These are phyloP conservation scores for Trichechus manatus DNA, from an alignment of 2,113 vertebrate species.

Conservation along the genomic window DNA sequence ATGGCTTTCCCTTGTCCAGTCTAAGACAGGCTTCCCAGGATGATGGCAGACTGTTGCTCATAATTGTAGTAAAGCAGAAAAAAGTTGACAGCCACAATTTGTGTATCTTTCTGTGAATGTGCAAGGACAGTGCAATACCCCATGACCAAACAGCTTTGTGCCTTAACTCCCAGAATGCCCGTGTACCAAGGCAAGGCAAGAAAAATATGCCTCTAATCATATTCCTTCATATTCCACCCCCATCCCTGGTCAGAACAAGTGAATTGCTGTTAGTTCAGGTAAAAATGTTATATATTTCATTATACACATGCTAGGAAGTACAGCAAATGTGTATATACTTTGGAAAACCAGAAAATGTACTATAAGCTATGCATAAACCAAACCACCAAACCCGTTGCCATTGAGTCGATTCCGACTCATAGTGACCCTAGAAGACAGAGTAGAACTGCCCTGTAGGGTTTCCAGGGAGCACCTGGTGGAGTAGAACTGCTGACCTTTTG, in stretches of 20 bases:
- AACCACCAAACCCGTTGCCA: too few species aligned
- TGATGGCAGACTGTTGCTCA: neutral
- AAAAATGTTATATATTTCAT: neutral
- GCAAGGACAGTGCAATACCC: accelerated
- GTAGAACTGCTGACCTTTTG: too few species aligned
- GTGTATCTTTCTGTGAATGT: neutral
- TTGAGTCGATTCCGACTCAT: too few species aligned
- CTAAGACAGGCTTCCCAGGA: neutral
- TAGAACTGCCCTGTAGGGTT: too few species aligned
- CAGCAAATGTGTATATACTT: neutral
- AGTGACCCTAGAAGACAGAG: too few species aligned
- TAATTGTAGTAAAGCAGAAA: neutral
- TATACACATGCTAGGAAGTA: neutral
- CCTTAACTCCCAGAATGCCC: neutral
- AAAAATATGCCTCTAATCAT: neutral
- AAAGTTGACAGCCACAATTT: neutral
- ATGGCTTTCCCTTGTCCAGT: neutral
- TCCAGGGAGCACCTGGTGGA: too few species aligned
- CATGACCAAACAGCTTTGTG: too few species aligned
- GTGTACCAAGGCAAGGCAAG: neutral
- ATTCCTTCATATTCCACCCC: accelerated
- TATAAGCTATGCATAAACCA: slow-evolving; percentile 44
- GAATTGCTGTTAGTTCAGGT: neutral
- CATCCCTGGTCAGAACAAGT: neutral
- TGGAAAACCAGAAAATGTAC: neutral